Evolutionary conservation across 2,888 invertebrate genomes (phyloP).

Genomic region (Pharmacophagus antenor): DNA sequence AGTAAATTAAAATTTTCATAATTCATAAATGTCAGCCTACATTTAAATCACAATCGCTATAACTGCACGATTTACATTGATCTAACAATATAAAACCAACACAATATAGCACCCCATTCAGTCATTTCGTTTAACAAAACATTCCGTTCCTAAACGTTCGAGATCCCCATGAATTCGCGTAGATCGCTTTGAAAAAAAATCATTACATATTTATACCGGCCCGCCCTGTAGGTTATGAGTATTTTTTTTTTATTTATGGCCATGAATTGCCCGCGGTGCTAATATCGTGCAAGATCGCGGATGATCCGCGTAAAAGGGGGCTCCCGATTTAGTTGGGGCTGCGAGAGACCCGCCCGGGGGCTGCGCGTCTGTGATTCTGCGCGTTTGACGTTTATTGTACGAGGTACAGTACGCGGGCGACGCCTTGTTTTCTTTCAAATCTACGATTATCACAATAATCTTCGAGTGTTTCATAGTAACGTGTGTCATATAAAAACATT

Average conservation of each 20-base stretch:
- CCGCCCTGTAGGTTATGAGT: conserved; percentile 64
- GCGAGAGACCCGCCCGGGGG: conserved; percentile 41
- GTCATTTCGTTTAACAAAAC: conserved; percentile 15
- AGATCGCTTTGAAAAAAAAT: conserved; percentile 46
- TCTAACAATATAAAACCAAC: background rate
- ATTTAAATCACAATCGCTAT: background rate
- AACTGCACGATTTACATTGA: background rate
- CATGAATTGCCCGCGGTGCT: conserved; percentile 68
- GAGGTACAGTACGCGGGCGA: conserved; percentile 50
- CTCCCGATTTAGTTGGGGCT: conserved; percentile 35
- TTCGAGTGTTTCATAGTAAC: conserved; percentile 10
- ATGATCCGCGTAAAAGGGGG: conserved; percentile 61
- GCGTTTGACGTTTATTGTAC: conserved; percentile 68
- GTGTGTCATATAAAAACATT: conserved; percentile 22
- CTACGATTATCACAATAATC: conserved; percentile 31
- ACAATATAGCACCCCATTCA: background rate
- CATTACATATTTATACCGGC: conserved; percentile 58
- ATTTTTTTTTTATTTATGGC: conserved; percentile 68
- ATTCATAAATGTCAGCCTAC: background rate
- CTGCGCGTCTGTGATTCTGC: conserved; percentile 55
- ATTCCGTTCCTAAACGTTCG: conserved; percentile 18
- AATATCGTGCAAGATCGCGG: conserved; percentile 72
- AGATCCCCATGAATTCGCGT: conserved; percentile 34
- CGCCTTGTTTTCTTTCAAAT: conserved; percentile 43
- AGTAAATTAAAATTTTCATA: background rate